Evolutionary conservation across 2,797 vertebrate genomes (phyloP), one percentile per base, ranked within the genome.

Genomic region (Rhinophrynus dorsalis): DNA sequence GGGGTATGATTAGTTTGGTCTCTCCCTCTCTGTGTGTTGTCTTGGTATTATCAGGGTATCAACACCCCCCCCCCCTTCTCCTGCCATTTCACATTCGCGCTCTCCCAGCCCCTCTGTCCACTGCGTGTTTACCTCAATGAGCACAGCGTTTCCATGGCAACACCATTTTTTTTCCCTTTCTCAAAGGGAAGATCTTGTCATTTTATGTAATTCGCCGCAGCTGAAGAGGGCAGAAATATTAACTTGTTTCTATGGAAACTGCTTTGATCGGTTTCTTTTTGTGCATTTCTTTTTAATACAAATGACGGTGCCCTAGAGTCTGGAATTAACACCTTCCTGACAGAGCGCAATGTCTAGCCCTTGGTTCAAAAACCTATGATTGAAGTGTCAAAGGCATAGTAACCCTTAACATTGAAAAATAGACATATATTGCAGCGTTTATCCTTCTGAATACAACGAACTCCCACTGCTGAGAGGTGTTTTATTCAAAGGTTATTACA

Each of bases 141-240:
- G 91, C 84, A 88, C 83, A 85, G 86, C 47, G 93, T 98, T 94
- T 88, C 92, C 93, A 87, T 94, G 92, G 93, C 88, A 95, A 94
- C 95, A 73, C 85, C 86, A 89, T 88, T 86, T 51, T 97, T 96
- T 96, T n/a, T n/a, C n/a, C n/a, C n/a, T n/a, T n/a, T n/a, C n/a
- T 96, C 90, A 93, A 94, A 97, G 91, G 89, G 94, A 95, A 96
- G 94, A 95, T 97, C 95, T 98, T 97, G 97, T 98, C 97, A 96
- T 98, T 97, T 97, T 95, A 96, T 98, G 96, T 98, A 98, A 98
- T 97, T 95, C 95, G 85, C 89, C 94, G 96, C 95, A 96, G 96
- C 94, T 98, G 96, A 94, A 95, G 94, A 88, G 85, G 93, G 87
- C 89, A 81, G 92, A 95, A 95, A 97, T 98, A 98, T 96, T 96